A percentile compares a stretch with the other conserved stretches of the same genome.
phyloP scores from a whole-genome alignment of 2,113 vertebrate genomes.

The Promerops cafer region DNA sequence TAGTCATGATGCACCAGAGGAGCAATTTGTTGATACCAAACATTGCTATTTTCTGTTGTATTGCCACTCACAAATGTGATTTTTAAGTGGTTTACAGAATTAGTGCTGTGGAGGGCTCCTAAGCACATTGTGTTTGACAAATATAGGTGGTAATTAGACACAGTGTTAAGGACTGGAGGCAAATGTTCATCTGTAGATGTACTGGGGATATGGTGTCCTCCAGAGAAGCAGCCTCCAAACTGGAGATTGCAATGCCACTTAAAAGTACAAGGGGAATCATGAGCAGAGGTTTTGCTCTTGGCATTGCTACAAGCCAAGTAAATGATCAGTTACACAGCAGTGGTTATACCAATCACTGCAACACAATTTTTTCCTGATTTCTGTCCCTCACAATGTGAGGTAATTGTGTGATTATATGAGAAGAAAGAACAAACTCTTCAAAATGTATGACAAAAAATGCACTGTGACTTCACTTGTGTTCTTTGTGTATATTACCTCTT shows the following conservation, averaged over 20 bases:
- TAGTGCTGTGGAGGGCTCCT: background rate
- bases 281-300: background rate
- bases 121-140: background rate
- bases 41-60: background rate
- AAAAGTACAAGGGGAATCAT: background rate
- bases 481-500: background rate
- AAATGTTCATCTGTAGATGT: background rate
- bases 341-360: background rate
- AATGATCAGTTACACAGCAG: background rate
- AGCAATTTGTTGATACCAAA: background rate
- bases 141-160: background rate
- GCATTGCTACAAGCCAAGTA: background rate
- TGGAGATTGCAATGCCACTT: background rate
- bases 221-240: background rate
- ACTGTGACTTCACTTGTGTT: background rate
- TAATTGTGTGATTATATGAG: background rate
- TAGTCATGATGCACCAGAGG: background rate
- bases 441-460: background rate
- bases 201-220: background rate
- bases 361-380: background rate
- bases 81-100: background rate
- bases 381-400: background rate
- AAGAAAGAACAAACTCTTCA: background rate
- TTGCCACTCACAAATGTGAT: background rate
- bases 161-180: background rate